These are phyloP conservation scores for Rousettus madagascariensis DNA, from an alignment of 2,797 vertebrate genomes.

Conservation along the genomic window DNA sequence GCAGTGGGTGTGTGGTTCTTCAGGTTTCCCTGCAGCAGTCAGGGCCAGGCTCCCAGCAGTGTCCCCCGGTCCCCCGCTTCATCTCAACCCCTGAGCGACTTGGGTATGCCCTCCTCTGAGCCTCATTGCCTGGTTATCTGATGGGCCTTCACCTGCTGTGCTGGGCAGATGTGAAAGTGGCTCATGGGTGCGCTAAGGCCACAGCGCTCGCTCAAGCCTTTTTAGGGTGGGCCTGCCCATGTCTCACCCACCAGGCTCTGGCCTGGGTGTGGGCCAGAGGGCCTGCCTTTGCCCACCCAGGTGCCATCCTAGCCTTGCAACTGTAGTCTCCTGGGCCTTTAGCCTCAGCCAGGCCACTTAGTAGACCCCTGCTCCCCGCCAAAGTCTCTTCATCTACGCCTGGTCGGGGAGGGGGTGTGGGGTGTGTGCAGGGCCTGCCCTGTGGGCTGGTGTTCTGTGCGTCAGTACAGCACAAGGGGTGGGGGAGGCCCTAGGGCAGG, in stretches of 20 bases:
- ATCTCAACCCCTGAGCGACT: neutral
- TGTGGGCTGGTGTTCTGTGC: neutral
- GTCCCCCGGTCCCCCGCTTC: fast-evolving
- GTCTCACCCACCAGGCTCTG: neutral
- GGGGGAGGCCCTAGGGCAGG: neutral
- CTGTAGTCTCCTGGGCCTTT: neutral
- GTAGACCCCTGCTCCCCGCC: fast-evolving
- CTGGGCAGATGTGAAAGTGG: no score
- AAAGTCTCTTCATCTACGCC: neutral
- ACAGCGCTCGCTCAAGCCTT: fast-evolving
- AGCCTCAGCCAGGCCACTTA: neutral
- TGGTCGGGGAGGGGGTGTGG: fast-evolving
- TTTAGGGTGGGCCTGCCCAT: neutral
- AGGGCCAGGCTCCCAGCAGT: neutral
- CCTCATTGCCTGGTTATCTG: neutral
- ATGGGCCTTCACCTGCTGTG: no score
- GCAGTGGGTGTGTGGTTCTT: fast-evolving
- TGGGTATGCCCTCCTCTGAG: neutral
- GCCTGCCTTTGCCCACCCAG: no score
- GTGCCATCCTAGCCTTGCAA: neutral
- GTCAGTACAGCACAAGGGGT: fast-evolving
- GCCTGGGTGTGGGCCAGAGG: neutral
- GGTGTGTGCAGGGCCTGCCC: neutral
- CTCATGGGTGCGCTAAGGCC: neutral
- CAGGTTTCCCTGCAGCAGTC: fast-evolving